Conservation (phyloP, 2,797 vertebrate species). For the Sandelia bainsii region DNA sequence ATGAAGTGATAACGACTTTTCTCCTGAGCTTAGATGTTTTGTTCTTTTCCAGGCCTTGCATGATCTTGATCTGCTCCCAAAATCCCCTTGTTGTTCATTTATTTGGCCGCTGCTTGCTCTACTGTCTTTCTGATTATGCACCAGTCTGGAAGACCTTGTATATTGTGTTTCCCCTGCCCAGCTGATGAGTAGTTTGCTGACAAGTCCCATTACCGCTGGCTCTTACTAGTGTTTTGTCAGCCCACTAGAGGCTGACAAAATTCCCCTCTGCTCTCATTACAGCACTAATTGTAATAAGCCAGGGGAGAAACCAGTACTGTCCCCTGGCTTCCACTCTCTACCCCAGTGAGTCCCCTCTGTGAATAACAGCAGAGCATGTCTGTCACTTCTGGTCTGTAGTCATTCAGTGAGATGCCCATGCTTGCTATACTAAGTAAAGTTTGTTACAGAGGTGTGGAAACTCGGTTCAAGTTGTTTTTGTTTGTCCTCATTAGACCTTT, state of each 20-base stretch:
- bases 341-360: constrained; percentile 52
- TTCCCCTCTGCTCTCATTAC: constrained; percentile 70
- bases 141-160: constrained; percentile 42
- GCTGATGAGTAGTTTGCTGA: constrained; percentile 43
- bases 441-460: constrained; percentile 18
- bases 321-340: constrained; percentile 19
- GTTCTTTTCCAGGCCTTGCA: constrained; percentile 20
- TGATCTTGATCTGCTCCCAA: constrained; percentile 28
- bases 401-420: constrained; percentile 60
- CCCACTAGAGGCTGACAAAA: constrained; percentile 32
- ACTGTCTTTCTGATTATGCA: constrained; percentile 63
- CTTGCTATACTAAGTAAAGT: constrained; percentile 32
- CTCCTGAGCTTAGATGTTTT: constrained; percentile 52
- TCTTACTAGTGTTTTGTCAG: constrained; percentile 35
- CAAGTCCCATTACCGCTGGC: constrained; percentile 29
- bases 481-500: constrained; percentile 86
- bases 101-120: constrained; percentile 29
- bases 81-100: constrained; percentile 70
- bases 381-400: constrained; percentile 63
- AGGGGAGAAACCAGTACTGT: constrained; percentile 36
- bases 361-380: constrained; percentile 58
- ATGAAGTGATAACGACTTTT: constrained; percentile 31
- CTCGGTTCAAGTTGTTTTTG: constrained; percentile 44
- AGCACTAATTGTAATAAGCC: constrained; percentile 62
- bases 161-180: constrained; percentile 15